Percentiles rank a stretch among this genome's conserved stretches.
These are phyloP conservation scores for Epinotia brunnichana DNA, from an alignment of 2,888 invertebrate species.

Conservation along the genomic window DNA sequence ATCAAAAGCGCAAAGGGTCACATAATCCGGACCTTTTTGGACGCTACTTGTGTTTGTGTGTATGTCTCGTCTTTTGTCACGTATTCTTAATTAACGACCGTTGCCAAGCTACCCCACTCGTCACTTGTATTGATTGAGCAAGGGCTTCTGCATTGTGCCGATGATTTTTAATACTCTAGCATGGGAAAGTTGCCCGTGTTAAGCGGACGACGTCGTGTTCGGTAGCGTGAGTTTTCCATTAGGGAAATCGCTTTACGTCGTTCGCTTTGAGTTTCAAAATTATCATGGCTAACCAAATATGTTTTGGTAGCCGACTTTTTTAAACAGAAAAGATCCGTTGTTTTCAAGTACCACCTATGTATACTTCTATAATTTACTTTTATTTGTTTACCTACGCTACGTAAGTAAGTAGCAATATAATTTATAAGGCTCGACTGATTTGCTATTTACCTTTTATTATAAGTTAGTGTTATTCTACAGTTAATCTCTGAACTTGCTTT, in stretches of 20 bases:
- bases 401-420: neutral
- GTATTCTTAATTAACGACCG: slow-evolving; percentile 84
- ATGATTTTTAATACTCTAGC: slow-evolving; percentile 59
- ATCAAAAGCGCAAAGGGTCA: slow-evolving; percentile 84
- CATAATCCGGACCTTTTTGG: slow-evolving; percentile 82
- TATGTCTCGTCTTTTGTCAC: slow-evolving; percentile 84
- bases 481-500: too few species aligned
- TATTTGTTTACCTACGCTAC: neutral
- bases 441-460: too few species aligned
- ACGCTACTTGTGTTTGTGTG: slow-evolving; percentile 77
- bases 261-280: slow-evolving; percentile 21
- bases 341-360: too few species aligned
- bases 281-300: slow-evolving; percentile 14
- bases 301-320: neutral
- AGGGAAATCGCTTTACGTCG: slow-evolving; percentile 39
- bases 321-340: neutral
- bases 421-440: neutral
- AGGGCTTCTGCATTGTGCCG: slow-evolving; percentile 62
- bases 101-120: slow-evolving; percentile 75
- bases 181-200: slow-evolving; percentile 30
- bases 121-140: slow-evolving; percentile 78
- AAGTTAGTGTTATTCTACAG: too few species aligned
- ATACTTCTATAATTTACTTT: neutral
- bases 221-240: slow-evolving; percentile 34
- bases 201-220: slow-evolving; percentile 35